These are phyloP conservation scores for Oncorhynchus keta DNA, from an alignment of 2,113 vertebrate genomes.

Conservation along the genomic window DNA sequence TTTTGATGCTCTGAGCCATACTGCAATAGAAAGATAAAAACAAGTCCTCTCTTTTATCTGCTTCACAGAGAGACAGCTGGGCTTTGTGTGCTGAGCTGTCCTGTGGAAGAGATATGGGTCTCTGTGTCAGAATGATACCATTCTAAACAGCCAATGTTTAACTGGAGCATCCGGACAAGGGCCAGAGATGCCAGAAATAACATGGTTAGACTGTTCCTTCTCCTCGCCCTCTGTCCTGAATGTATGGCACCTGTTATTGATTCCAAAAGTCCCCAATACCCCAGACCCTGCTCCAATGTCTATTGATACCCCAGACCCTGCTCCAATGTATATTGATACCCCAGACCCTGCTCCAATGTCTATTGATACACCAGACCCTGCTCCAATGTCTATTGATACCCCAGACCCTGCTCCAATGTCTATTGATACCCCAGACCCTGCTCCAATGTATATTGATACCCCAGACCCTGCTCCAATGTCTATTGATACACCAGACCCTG, in stretches of 20 bases:
- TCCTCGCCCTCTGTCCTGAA: neutral
- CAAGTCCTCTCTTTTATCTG: neutral
- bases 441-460: no score
- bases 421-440: no score
- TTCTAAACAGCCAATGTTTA: neutral
- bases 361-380: no score
- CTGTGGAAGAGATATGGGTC: neutral
- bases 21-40: neutral
- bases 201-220: neutral
- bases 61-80: neutral
- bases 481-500: no score
- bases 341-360: no score
- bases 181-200: neutral
- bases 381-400: no score
- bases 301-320: no score
- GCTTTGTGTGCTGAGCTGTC: neutral
- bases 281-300: neutral
- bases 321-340: no score
- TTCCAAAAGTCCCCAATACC: neutral
- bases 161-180: neutral
- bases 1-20: neutral
- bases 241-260: neutral
- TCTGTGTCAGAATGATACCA: neutral
- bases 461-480: no score
- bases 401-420: no score